These are phyloP conservation scores for Anseranas semipalmata DNA, from an alignment of 2,113 vertebrate species.

Conservation along the genomic window DNA sequence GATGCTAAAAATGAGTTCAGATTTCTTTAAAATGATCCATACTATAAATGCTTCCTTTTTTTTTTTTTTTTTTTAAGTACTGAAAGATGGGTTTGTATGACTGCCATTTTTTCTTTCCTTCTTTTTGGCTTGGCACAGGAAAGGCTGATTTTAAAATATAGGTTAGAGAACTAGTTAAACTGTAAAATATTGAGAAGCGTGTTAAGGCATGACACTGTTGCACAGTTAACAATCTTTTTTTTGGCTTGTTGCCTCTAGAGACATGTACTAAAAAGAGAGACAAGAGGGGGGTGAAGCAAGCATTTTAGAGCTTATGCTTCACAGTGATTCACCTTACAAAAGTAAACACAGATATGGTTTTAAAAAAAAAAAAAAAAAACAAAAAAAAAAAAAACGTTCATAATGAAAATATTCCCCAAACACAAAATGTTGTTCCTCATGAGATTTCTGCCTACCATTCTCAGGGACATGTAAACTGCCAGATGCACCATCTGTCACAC, in stretches of 20 bases:
- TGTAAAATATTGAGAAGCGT: slow-evolving; percentile 24
- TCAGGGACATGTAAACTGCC: background rate
- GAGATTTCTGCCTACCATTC: background rate
- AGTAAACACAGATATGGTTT: background rate
- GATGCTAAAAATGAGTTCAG: background rate
- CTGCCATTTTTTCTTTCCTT: background rate
- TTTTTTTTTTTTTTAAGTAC: background rate
- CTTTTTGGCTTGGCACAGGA: background rate
- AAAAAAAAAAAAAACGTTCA: background rate
- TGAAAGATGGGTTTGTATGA: background rate
- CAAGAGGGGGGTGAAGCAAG: background rate
- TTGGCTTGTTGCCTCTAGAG: slow-evolving; percentile 20
- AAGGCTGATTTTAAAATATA: background rate
- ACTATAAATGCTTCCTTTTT: background rate
- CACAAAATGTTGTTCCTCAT: background rate
- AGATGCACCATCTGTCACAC: background rate
- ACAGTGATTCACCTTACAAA: background rate
- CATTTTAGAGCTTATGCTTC: background rate
- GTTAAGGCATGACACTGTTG: slow-evolving; percentile 54
- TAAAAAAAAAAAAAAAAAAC: background rate
- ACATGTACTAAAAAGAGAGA: background rate
- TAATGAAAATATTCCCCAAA: background rate
- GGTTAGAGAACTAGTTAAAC: background rate
- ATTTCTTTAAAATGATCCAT: background rate
- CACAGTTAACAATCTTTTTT: background rate